Conservation (phyloP, 2,113 vertebrate genomes). For the Pao palembangensis region DNA sequence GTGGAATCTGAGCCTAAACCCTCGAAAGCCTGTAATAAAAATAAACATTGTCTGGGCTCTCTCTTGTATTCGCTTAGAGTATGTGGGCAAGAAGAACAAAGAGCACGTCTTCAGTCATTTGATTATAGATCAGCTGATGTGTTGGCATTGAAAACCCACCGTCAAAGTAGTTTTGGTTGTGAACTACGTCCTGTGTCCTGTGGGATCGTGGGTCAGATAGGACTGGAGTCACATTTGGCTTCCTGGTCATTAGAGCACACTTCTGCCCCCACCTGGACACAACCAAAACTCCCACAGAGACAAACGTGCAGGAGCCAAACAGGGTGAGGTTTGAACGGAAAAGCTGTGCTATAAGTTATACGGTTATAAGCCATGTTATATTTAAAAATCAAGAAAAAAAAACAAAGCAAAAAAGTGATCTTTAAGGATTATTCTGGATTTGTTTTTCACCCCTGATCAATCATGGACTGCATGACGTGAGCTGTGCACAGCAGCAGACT, state of each 20-base stretch:
- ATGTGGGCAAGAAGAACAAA: no score
- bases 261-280: conserved; percentile 68
- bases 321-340: conserved; percentile 9
- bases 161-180: no score
- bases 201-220: conserved; percentile 44
- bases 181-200: conserved; percentile 38
- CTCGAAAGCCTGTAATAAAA: not conserved
- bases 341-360: not conserved
- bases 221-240: conserved; percentile 47
- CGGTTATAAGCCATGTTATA: not conserved
- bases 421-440: no score
- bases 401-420: no score
- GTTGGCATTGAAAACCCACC: no score
- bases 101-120: no score
- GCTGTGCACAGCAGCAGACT: no score
- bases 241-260: conserved; percentile 45
- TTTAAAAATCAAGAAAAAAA: no score
- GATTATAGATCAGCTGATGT: no score
- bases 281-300: conserved; percentile 33
- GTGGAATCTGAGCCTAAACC: not conserved
- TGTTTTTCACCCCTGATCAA: no score
- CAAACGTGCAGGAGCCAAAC: not conserved
- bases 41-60: not conserved
- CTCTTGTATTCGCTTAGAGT: conserved; percentile 6
- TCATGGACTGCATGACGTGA: no score